Evolutionary conservation across 2,797 vertebrate genomes (phyloP).

Genomic region (Benthosema pterotum): DNA sequence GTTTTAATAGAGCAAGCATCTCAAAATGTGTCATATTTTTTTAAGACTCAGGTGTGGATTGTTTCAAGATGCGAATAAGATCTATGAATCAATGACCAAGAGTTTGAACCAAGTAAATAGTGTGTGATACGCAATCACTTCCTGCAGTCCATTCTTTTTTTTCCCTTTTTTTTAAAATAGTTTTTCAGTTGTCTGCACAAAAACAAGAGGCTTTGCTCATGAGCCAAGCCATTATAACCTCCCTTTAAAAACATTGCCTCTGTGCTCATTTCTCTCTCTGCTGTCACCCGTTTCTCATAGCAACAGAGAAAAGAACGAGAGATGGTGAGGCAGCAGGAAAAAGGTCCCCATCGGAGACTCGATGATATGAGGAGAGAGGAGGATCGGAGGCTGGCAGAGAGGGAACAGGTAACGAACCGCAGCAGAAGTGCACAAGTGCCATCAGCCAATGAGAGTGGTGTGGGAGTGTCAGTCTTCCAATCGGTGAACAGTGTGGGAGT

Average conservation of each 20-base stretch:
- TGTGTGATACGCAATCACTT: constrained; percentile 3
- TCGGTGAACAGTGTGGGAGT: constrained; percentile 13
- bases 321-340: constrained; percentile 93
- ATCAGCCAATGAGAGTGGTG: constrained; percentile 63
- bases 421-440: constrained; percentile 18
- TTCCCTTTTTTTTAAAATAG: too few relatives aligned
- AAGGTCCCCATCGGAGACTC: constrained; percentile 89
- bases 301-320: constrained; percentile 93
- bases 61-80: too few relatives aligned
- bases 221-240: constrained; percentile 38
- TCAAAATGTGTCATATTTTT: too few relatives aligned
- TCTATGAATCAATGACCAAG: too few relatives aligned
- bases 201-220: constrained; percentile 34
- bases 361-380: constrained; percentile 92
- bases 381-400: constrained; percentile 88
- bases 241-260: constrained; percentile 41
- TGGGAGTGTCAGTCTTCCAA: constrained; percentile 39
- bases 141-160: too few relatives aligned
- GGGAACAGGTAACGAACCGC: constrained; percentile 88
- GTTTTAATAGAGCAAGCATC: too few relatives aligned
- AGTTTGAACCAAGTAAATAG: constrained; percentile 15
- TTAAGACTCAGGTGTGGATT: constrained; percentile 18
- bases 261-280: constrained; percentile 60
- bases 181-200: constrained; percentile 31
- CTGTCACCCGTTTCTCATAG: constrained; percentile 74